A percentile compares a stretch with the other conserved stretches of the same genome.
Evolutionary conservation across 1,140 invertebrate species (phyloP).

Genomic region (Diabrotica virgifera): DNA sequence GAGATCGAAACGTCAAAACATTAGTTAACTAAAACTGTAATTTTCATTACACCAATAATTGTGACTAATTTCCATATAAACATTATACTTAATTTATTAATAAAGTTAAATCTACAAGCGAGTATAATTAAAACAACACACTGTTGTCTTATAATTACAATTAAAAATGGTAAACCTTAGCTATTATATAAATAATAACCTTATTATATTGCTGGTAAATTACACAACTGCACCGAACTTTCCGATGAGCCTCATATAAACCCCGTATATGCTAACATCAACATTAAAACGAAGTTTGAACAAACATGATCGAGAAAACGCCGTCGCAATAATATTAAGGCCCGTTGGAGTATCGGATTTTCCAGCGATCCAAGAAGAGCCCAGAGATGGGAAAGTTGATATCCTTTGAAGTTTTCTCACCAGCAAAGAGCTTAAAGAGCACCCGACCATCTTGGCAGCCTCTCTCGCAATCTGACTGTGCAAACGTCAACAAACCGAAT

Average conservation of each 20-base stretch:
- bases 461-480: conserved; percentile 36
- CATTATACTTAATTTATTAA: no score
- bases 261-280: not conserved
- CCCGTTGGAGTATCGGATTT: conserved; percentile 13
- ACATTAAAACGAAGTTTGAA: conserved; percentile 1
- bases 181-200: no score
- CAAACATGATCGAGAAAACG: not conserved
- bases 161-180: no score
- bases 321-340: conserved; percentile 14
- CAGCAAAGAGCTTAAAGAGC: conserved; percentile 22
- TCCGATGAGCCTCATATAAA: not conserved
- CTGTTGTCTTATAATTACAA: no score
- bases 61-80: no score
- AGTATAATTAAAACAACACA: no score
- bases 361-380: conserved; percentile 15
- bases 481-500: conserved; percentile 47
- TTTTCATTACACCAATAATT: no score
- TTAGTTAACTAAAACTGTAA: no score
- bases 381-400: conserved; percentile 26
- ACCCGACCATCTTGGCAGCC: conserved; percentile 14
- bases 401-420: conserved; percentile 35
- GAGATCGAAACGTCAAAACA: no score
- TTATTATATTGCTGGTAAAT: no score
- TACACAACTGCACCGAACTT: no score
- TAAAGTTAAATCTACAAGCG: no score